Percentiles rank a stretch among this genome's conserved stretches.
Conservation (phyloP, 2,888 invertebrate genomes). For the Ischnus inquisitorius region DNA sequence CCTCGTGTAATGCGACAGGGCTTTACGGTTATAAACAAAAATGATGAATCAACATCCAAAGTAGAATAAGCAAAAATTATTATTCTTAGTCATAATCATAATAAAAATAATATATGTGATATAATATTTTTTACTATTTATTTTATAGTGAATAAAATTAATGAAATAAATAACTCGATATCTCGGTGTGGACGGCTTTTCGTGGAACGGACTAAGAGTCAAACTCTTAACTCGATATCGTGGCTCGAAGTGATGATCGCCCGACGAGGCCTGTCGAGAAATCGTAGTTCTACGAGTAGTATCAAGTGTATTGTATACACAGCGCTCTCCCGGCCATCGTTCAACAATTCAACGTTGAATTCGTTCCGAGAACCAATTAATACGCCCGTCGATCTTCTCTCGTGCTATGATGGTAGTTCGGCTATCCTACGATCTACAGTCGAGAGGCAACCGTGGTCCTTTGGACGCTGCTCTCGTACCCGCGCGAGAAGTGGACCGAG, state of each 20-base stretch:
- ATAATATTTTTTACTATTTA: no score
- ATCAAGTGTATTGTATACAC: constrained; percentile 13
- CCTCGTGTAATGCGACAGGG: not conserved
- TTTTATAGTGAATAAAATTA: not conserved
- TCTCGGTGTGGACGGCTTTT: not conserved
- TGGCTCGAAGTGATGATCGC: constrained; percentile 1
- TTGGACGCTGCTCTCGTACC: constrained; percentile 17
- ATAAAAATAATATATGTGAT: no score
- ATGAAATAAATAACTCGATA: not conserved
- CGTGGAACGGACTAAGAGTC: not conserved
- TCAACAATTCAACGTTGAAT: constrained; percentile 58
- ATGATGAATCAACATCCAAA: no score
- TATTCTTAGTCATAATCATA: no score
- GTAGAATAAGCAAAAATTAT: no score
- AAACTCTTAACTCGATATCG: not conserved
- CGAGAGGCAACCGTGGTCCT: constrained; percentile 28
- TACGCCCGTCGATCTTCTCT: constrained; percentile 61
- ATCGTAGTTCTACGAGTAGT: constrained; percentile 17
- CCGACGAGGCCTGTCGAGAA: not conserved
- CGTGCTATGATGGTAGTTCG: constrained; percentile 32
- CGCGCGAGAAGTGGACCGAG: not conserved
- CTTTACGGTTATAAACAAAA: not conserved
- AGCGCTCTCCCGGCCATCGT: constrained; percentile 39
- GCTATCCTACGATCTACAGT: constrained; percentile 44
- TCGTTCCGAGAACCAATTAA: constrained; percentile 65